Evolutionary conservation across 2,797 vertebrate species (phyloP), one percentile per base, ranked within the genome.

Genomic region (Syncerus caffer): DNA sequence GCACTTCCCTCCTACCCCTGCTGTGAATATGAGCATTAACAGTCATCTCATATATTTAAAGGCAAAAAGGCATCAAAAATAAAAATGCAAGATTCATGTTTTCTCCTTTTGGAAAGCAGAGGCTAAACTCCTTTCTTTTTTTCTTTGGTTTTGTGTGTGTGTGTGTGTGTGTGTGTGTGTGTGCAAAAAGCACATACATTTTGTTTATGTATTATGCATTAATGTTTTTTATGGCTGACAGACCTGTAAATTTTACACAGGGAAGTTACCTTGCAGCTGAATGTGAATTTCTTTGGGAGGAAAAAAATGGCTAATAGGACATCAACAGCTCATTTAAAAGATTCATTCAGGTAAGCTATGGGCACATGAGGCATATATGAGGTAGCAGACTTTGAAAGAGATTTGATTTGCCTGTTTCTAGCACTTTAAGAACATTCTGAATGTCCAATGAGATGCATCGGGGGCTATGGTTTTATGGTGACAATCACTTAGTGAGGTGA

Each of bases 201-300:
- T 92, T 97, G 45, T 64, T 95, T 88, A 58, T 88, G 42, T 89
- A 71, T 98, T 97, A 97, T 95, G 64, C 80, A 98, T 97, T 95
- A 95, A 34, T 93, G 84, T 94, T 96, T 78, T 96, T 98, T 93
- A 85, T 58, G 78, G 90, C 86, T 96, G 92, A 85, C 85, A 96
- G 53, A 80, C 23, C 80, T 96, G 23, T 89, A 96, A 84, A 96
- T 98, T 93, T 92, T 93, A 97, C 76, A 96, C 53, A 76, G 53
- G 45, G 74, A 97, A 89, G 87, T 97, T 97, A 96, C 71, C 3
- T 88, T 91, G 91, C n/a, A 58, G 38, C 55, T 85, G 90, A 79
- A 91, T 74, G 57, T 16, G 85, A 96, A 89, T 96, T 93, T 93
- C 92, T 78, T 86, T 94, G 84, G 71, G 42, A 83, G 50, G 53